Conservation (phyloP, 2,113 vertebrate genomes). For the Hippotragus niger region DNA sequence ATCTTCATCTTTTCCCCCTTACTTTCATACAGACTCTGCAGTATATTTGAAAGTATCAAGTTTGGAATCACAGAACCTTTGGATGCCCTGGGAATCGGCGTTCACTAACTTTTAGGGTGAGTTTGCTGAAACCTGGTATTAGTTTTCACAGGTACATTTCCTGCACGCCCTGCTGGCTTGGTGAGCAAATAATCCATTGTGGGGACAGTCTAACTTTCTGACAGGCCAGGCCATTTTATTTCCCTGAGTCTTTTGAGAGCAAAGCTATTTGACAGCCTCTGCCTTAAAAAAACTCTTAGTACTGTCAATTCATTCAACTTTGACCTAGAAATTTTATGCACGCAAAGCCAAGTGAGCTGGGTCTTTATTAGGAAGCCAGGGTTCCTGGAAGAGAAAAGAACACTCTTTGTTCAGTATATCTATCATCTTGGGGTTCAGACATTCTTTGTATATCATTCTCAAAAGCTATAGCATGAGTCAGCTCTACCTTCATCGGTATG, state of each 20-base stretch:
- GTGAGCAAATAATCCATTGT: not conserved
- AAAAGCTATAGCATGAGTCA: not conserved
- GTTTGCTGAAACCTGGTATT: not conserved
- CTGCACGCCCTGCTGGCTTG: not conserved
- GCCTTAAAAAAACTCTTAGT: constrained; percentile 32
- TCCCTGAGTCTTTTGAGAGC: not conserved
- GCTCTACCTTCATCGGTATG: not conserved
- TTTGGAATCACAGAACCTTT: not conserved
- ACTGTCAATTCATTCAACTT: constrained; percentile 27
- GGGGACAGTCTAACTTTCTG: not conserved
- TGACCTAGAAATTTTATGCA: constrained; percentile 49
- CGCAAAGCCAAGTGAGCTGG: not conserved
- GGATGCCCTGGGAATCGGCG: not conserved
- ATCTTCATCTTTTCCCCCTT: not conserved
- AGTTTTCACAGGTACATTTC: not conserved
- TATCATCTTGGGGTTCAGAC: not conserved
- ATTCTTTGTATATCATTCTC: not conserved
- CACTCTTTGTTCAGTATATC: not conserved
- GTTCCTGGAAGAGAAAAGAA: constrained; percentile 28
- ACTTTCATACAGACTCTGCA: not conserved
- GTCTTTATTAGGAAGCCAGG: constrained; percentile 25
- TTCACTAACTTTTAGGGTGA: not conserved
- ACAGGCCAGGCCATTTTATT: not conserved
- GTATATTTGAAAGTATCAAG: not conserved
- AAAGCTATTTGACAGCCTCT: not conserved